A percentile compares a stretch with the other conserved stretches of the same genome.
Conservation (phyloP, 2,888 invertebrate genomes). For the Gari tellinella region DNA sequence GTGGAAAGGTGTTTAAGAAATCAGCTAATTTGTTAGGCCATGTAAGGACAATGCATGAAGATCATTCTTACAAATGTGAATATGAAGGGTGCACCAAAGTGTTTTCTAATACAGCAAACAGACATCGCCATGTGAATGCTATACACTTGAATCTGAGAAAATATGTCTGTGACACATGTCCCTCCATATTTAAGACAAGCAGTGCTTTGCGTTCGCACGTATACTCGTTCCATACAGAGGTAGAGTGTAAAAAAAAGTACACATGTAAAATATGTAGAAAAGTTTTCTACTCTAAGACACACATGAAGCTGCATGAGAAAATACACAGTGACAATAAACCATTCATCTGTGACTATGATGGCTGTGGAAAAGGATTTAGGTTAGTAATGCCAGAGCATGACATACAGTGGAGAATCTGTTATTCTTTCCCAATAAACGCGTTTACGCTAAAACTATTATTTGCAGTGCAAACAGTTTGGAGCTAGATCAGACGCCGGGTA, state of each 20-base stretch:
- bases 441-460: too few species aligned
- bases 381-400: constrained; percentile 9
- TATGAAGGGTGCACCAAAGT: constrained; percentile 6
- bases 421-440: too few species aligned
- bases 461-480: too few species aligned
- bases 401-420: too few species aligned
- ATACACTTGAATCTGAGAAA: constrained; percentile 14
- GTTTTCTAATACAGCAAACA: background rate
- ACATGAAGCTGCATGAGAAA: constrained; percentile 17
- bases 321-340: constrained; percentile 25
- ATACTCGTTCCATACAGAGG: constrained; percentile 3
- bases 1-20: background rate
- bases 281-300: constrained; percentile 10
- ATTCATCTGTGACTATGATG: constrained; percentile 21
- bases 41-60: too few species aligned
- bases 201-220: constrained; percentile 9
- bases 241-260: background rate
- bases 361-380: constrained; percentile 42
- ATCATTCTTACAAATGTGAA: background rate
- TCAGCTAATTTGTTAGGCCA: background rate
- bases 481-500: too few species aligned
- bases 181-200: constrained; percentile 6
- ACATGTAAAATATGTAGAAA: constrained; percentile 4
- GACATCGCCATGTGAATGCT: constrained; percentile 3
- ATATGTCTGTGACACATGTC: constrained; percentile 7